Evolutionary conservation across 2,797 vertebrate genomes (phyloP), one percentile per base, ranked within the genome.

Genomic region (Gallinago solitaria): DNA sequence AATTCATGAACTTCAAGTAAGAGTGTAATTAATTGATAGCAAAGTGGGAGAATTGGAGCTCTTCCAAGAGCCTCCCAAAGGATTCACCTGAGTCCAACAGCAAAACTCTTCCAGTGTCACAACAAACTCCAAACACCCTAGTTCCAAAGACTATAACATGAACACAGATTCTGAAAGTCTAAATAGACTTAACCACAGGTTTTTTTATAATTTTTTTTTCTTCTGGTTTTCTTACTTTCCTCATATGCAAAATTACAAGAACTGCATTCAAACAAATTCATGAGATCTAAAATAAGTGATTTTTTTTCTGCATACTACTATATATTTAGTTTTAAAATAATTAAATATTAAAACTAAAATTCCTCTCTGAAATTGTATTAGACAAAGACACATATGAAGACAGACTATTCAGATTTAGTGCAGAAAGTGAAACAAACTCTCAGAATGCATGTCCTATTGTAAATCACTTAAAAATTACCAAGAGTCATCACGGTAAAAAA

Each of bases 31-130:
- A 91, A 96, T 11, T 87, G 76, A 89, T 84, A 83, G 67, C 23
- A 67, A 94, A 91, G 48, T 64, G 48, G 19, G 43, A 88, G 92
- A 93, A 87, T 6, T 92, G 70, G 74, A 95, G 41, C 43, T 67
- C 83, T 95, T 97, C 82, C 88, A 92, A 91, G 68, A 96, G 88
- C 73, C 80, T 92, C 47, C 95, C 6, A 5, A 33, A 88, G 70
- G 89, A 88, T 87, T 96, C 95, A 69, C 83, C 61, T 32, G 90
- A 61, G 57, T 78, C 81, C 93, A 87, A 85, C 30, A 93, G 78
- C 35, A 97, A 94, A 91, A 63, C 25, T 82, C 39, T 68, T 79
- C 37, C 53, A 87, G 23, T 50, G 35, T 81, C 88, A 83, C 21
- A 94, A 84, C 56, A 90, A 83, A 90, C 37, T 53, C 78, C 41